These are phyloP conservation scores for Platycercus adscitus DNA, from an alignment of 2,113 vertebrate genomes.

Conservation along the genomic window DNA sequence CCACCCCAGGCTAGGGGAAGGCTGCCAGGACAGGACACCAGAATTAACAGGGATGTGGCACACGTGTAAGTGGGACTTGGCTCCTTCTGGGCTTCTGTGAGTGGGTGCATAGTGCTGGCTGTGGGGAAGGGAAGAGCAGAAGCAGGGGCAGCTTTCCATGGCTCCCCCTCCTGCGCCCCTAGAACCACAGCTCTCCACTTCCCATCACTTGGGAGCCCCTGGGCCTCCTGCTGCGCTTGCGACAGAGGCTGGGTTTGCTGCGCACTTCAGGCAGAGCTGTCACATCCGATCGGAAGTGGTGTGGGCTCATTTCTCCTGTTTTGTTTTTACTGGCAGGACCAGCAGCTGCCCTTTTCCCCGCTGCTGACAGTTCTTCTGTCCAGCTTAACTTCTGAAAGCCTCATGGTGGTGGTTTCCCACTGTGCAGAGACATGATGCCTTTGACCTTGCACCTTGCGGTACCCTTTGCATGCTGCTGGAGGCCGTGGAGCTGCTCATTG, in stretches of 20 bases:
- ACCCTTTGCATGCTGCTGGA: neutral
- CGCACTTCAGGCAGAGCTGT: neutral
- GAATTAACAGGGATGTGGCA: neutral
- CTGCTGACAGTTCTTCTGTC: constrained; percentile 22
- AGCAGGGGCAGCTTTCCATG: neutral
- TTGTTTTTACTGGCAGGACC: constrained; percentile 54
- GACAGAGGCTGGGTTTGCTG: neutral
- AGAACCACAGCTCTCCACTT: neutral
- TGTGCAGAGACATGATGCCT: neutral
- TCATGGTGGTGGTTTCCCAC: neutral
- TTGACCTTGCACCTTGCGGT: rapidly evolving
- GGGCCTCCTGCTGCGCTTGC: neutral
- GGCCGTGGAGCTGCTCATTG: neutral
- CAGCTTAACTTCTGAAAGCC: neutral
- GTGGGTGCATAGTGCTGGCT: rapidly evolving
- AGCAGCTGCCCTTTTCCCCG: constrained; percentile 9
- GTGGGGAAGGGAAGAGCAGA: neutral
- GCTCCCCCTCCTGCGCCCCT: neutral
- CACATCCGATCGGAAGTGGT: constrained; percentile 16
- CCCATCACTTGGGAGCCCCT: neutral
- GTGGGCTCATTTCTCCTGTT: constrained; percentile 31
- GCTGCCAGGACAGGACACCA: neutral
- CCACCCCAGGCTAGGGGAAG: neutral
- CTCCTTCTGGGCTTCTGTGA: neutral
- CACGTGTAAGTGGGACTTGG: rapidly evolving